Conservation (phyloP, 2,888 invertebrate genomes). For the Bombylius discolor region DNA sequence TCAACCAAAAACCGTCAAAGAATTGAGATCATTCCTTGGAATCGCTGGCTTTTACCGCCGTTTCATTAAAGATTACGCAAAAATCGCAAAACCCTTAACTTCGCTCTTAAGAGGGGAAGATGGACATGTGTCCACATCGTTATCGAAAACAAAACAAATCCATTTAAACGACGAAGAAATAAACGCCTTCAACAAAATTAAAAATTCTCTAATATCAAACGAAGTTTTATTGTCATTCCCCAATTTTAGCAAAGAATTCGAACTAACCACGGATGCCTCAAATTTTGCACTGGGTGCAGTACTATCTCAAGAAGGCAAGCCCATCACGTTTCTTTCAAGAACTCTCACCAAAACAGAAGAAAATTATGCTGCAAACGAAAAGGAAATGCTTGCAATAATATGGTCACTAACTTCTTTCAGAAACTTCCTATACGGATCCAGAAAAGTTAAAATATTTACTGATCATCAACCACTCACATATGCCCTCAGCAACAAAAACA, state of each 20-base stretch:
- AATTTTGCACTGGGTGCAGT: constrained; percentile 22
- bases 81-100: constrained; percentile 5
- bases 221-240: constrained; percentile 9
- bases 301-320: constrained; percentile 19
- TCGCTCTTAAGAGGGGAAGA: constrained; percentile 3
- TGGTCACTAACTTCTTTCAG: constrained; percentile 3
- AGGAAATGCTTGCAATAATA: constrained; percentile 11
- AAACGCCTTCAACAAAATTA: constrained; percentile 7
- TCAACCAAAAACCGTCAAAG: constrained; percentile 2
- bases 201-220: constrained; percentile 6
- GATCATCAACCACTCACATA: constrained; percentile 16
- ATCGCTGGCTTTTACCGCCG: constrained; percentile 8
- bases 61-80: constrained; percentile 6
- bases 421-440: not conserved
- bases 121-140: constrained; percentile 1
- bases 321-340: constrained; percentile 23
- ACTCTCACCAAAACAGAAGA: constrained; percentile 18
- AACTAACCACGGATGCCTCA: constrained; percentile 23
- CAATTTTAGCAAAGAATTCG: constrained; percentile 6
- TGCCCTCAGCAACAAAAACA: constrained; percentile 14
- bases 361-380: constrained; percentile 25
- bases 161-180: constrained; percentile 3
- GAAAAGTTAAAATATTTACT: constrained; percentile 5
- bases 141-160: constrained; percentile 2
- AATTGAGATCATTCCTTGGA: constrained; percentile 6